Base-by-base conservation (phyloP, 2,888 invertebrate genomes). In the Rambutsinella grinnellia region DNA sequence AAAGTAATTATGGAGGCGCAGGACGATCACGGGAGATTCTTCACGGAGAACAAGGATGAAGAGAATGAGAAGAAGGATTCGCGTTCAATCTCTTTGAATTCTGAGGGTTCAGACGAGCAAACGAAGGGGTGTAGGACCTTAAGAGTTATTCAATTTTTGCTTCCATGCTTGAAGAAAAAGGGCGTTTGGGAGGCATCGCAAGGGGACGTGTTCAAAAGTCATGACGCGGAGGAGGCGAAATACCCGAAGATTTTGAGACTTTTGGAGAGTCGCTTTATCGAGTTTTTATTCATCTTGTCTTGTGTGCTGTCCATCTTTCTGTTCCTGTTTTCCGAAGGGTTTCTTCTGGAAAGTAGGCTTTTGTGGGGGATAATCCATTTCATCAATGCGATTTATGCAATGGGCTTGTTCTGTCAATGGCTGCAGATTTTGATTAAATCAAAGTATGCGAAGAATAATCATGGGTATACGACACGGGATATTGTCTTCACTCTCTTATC, bases 291-390 rank as follows among this genome's bases (percentile, higher is more conserved):
- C 46, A 68, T 80, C 8, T 24, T 46, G 13, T 67, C 80, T 1
- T 81, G 80, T n/a, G 27, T 82, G 0, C 53, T 79, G 6, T 83
- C 83, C 28, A 71, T 82, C 10, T 80, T 63, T 57, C 61, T 82
- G 0, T 81, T 82, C 46, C 72, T 79, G 1, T 83, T 83, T 54
- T 80, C 81, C 1, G 81, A 82, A 49, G 83, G 82, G 26, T 83
- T 83, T 47, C 60, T 83, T 8, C 61, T 79, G 28, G 77, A 78
- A 62, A 72, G 70, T 65, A 21, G 74, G 10, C 13, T 79, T 6
- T 57, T 82, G 2, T 80, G 79, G 79, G 83, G 79, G 0, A 49
- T 81, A 13, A 81, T 82, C 15, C 83, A 83, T 23, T 15, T 74
- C 6, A 76, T 81, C 1, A 83, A 83, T 61, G 67, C 80, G 0